Conservation (phyloP, 2,888 invertebrate species). For the Eupithecia subfuscata region DNA sequence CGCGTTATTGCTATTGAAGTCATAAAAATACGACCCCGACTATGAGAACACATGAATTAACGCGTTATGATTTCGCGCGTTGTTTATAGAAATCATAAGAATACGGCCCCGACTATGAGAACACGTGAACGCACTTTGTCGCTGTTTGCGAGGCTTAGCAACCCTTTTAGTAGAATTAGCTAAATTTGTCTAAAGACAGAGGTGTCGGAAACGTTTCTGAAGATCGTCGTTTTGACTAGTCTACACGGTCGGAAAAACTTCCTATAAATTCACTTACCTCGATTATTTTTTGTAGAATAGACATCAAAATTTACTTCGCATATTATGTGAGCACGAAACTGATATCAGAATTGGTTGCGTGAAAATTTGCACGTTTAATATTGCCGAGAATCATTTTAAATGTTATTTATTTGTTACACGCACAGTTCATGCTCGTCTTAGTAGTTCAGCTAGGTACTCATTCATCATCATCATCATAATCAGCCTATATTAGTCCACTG, state of each 20-base stretch:
- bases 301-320: too few species aligned
- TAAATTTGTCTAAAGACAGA: constrained; percentile 18
- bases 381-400: too few species aligned
- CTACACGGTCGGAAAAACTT: background rate
- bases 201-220: background rate
- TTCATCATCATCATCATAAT: too few species aligned
- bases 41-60: background rate
- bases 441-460: too few species aligned
- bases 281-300: background rate
- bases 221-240: background rate
- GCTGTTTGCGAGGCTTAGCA: constrained; percentile 9
- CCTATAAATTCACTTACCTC: background rate
- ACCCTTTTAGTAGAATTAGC: constrained; percentile 35
- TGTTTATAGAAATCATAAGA: background rate
- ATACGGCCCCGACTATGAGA: background rate
- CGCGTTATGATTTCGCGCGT: background rate
- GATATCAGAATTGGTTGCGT: too few species aligned
- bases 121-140: constrained; percentile 10
- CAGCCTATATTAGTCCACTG: too few species aligned
- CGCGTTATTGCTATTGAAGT: too few species aligned
- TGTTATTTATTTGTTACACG: too few species aligned
- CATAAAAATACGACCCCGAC: background rate
- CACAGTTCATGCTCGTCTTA: too few species aligned
- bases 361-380: too few species aligned
- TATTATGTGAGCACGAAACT: too few species aligned